A percentile compares a stretch with the other conserved stretches of the same genome.
phyloP scores from a whole-genome alignment of 2,888 invertebrate genomes.

The Eurois occulta region DNA sequence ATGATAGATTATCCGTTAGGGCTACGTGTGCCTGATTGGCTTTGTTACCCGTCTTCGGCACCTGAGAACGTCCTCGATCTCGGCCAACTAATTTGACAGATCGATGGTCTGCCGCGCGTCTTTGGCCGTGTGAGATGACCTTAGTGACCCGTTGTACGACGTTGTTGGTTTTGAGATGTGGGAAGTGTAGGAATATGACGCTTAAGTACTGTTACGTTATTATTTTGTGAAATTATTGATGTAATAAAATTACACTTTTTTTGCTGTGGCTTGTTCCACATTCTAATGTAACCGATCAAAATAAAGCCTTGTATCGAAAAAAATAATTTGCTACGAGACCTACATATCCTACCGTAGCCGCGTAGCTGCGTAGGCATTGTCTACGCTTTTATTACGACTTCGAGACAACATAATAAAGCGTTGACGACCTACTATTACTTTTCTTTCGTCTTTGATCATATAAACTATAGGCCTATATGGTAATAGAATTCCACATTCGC shows the following conservation, averaged over 20 bases:
- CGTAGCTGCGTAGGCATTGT: not conserved
- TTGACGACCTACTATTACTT: slow-evolving; percentile 42
- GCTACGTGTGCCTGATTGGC: slow-evolving; percentile 87
- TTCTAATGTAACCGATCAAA: not conserved
- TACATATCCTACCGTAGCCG: slow-evolving; percentile 16
- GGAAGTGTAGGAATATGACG: not conserved
- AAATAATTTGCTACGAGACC: slow-evolving; percentile 11
- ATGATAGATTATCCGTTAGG: slow-evolving; percentile 89
- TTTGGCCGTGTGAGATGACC: slow-evolving; percentile 78
- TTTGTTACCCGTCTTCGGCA: slow-evolving; percentile 88
- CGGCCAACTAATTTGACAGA: slow-evolving; percentile 88
- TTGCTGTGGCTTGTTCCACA: no score
- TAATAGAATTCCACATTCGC: slow-evolving; percentile 30
- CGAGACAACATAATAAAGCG: slow-evolving; percentile 44
- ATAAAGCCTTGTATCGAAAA: not conserved
- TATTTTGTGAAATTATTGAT: not conserved
- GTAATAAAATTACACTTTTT: no score
- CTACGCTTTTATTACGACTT: slow-evolving; percentile 48
- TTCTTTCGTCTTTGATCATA: slow-evolving; percentile 54
- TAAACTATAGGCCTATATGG: slow-evolving; percentile 51
- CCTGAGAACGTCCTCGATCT: slow-evolving; percentile 82
- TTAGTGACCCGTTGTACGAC: slow-evolving; percentile 76
- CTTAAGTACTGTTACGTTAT: not conserved
- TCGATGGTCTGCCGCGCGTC: slow-evolving; percentile 81
- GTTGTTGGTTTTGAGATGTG: slow-evolving; percentile 25